Conservation (phyloP, 2,797 vertebrate genomes). For the Crocidura indochinensis region DNA sequence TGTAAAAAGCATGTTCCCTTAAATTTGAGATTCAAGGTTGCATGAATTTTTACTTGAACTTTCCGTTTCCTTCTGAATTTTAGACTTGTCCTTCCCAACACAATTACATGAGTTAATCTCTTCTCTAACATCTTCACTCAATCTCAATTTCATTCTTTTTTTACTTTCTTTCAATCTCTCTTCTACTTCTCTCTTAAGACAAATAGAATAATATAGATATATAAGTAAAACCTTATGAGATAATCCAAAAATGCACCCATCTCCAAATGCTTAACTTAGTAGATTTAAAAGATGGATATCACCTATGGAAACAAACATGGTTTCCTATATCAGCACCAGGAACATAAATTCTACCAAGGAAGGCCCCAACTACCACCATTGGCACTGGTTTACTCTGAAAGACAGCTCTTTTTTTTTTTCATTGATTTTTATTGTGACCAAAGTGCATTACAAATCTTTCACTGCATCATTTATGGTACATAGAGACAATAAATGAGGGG, state of each 20-base stretch:
- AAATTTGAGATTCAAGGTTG: not conserved
- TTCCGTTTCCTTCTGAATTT: not conserved
- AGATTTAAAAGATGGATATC: not conserved
- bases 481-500: too few relatives aligned
- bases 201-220: too few relatives aligned
- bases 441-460: too few relatives aligned
- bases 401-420: too few relatives aligned
- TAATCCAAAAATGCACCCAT: conserved; percentile 49
- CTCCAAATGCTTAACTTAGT: conserved; percentile 50
- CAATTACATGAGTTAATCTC: not conserved
- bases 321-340: too few relatives aligned
- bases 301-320: too few relatives aligned
- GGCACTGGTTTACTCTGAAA: too few relatives aligned
- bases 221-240: not conserved
- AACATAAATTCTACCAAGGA: too few relatives aligned
- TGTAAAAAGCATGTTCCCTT: not conserved
- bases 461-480: too few relatives aligned
- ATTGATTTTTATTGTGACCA: too few relatives aligned
- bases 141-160: not conserved
- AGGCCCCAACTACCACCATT: too few relatives aligned
- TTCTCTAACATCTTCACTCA: not conserved
- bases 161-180: too few relatives aligned
- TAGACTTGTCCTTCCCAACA: not conserved
- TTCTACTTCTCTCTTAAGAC: not conserved
- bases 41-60: conserved; percentile 30